Evolutionary conservation across 2,888 invertebrate species (phyloP).

Genomic region (Athalia circularis): DNA sequence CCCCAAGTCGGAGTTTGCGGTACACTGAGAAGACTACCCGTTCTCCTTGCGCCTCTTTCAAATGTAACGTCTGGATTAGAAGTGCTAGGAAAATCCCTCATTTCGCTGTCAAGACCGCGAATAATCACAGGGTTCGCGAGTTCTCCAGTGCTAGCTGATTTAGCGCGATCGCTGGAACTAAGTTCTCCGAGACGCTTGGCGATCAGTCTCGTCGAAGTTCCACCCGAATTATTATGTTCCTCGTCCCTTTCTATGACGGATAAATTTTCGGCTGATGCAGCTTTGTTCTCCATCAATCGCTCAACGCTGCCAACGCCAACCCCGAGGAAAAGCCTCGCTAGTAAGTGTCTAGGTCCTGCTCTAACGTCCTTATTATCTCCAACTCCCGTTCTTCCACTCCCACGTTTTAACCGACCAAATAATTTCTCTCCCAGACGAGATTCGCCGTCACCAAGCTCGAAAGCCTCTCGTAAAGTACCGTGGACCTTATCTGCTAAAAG

Average conservation of each 20-base stretch:
- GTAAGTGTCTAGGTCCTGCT: conserved; percentile 30
- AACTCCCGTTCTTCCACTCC: not conserved
- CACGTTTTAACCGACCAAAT: conserved; percentile 46
- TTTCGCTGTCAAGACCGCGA: conserved; percentile 14
- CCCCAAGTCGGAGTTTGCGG: conserved; percentile 65
- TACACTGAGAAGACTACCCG: conserved; percentile 43
- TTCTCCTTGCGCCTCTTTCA: conserved; percentile 19
- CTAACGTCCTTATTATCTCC: conserved; percentile 8
- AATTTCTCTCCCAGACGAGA: conserved; percentile 51
- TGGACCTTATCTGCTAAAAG: conserved; percentile 70
- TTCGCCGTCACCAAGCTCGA: conserved; percentile 54
- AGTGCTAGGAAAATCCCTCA: conserved; percentile 24
- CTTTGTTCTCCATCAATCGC: conserved; percentile 57
- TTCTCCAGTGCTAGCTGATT: conserved; percentile 71
- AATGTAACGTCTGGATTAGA: conserved; percentile 39
- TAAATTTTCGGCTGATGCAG: conserved; percentile 68
- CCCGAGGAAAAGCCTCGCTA: conserved; percentile 52
- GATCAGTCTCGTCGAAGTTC: conserved; percentile 6
- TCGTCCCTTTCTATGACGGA: conserved; percentile 48
- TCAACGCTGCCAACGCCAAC: conserved; percentile 49
- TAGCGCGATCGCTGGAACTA: conserved; percentile 61
- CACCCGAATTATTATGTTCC: conserved; percentile 3
- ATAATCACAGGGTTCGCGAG: conserved; percentile 52
- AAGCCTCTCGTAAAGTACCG: conserved; percentile 64
- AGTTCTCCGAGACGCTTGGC: conserved; percentile 50